Percentiles rank a stretch among this genome's conserved stretches.
Evolutionary conservation across 2,888 invertebrate genomes (phyloP).

Genomic region (Pemphredon lugubris): DNA sequence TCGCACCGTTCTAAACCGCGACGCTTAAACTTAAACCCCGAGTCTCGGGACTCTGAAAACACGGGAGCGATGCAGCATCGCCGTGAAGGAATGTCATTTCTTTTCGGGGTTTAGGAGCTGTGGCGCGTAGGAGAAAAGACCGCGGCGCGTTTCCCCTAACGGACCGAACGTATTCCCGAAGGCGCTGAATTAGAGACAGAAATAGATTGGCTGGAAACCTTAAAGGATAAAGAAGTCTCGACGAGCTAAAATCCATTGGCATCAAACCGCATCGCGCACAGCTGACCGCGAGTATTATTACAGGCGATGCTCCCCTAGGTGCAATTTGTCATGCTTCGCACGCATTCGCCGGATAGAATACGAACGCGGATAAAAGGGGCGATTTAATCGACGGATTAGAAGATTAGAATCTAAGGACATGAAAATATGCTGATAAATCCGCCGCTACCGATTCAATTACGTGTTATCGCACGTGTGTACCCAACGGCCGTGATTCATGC

Average conservation of each 20-base stretch:
- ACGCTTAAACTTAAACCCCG: conserved; percentile 43
- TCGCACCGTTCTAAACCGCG: conserved; percentile 60
- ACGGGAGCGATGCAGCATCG: conserved; percentile 19
- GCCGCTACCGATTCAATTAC: neutral
- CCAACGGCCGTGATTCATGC: conserved; percentile 9
- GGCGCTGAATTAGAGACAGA: no score
- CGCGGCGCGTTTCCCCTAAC: no score
- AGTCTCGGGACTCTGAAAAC: conserved; percentile 14
- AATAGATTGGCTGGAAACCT: no score
- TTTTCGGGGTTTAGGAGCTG: neutral
- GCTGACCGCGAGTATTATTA: neutral
- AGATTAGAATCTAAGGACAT: neutral
- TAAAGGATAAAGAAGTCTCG: no score
- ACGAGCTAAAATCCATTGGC: no score
- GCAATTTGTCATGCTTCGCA: conserved; percentile 13
- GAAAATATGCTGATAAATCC: neutral
- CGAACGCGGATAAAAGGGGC: no score
- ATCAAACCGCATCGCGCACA: conserved; percentile 5
- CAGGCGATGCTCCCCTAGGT: neutral
- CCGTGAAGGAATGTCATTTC: conserved; percentile 51
- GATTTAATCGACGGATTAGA: no score
- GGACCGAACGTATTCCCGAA: no score
- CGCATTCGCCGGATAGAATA: neutral
- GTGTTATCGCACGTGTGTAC: neutral
- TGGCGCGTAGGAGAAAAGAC: no score